These are phyloP conservation scores for Nematostella vectensis DNA, from an alignment of 92 coral and sea anemone species.

Conservation along the genomic window DNA sequence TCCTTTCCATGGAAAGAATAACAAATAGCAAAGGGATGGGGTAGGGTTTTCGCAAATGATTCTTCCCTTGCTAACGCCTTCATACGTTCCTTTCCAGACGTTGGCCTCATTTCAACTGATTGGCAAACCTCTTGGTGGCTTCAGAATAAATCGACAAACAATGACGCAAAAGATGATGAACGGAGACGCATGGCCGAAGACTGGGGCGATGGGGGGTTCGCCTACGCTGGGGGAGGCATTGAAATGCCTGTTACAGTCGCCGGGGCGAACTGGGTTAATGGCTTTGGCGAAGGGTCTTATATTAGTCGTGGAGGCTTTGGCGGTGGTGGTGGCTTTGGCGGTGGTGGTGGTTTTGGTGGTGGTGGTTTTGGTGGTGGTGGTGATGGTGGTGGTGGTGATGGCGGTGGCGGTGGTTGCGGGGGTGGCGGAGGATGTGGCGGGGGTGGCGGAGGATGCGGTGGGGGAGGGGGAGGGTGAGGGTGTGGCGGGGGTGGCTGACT, in stretches of 20 bases:
- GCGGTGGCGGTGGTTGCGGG: slow-evolving; percentile 11
- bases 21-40: slow-evolving; percentile 12
- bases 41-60: too few relatives aligned
- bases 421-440: slow-evolving; percentile 18
- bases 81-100: too few relatives aligned
- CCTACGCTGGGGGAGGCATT: too few relatives aligned
- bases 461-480: slow-evolving; percentile 19
- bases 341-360: slow-evolving; percentile 17
- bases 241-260: neutral
- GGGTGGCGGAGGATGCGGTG: slow-evolving; percentile 13
- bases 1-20: too few relatives aligned
- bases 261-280: too few relatives aligned
- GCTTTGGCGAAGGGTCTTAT: slow-evolving; percentile 7
- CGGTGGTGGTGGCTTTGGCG: slow-evolving; percentile 12
- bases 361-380: slow-evolving; percentile 16
- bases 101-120: too few relatives aligned
- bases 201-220: slow-evolving; percentile 9
- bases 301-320: slow-evolving; percentile 31
- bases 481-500: slow-evolving; percentile 15
- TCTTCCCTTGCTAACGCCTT: too few relatives aligned
- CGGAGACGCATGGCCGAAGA: slow-evolving; percentile 2
- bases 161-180: neutral
- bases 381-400: slow-evolving; percentile 11
- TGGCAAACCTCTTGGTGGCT: too few relatives aligned
- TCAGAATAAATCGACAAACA: neutral